phyloP scores from a whole-genome alignment of 1,140 invertebrate genomes.

The Neoseiulus cucumeris region DNA sequence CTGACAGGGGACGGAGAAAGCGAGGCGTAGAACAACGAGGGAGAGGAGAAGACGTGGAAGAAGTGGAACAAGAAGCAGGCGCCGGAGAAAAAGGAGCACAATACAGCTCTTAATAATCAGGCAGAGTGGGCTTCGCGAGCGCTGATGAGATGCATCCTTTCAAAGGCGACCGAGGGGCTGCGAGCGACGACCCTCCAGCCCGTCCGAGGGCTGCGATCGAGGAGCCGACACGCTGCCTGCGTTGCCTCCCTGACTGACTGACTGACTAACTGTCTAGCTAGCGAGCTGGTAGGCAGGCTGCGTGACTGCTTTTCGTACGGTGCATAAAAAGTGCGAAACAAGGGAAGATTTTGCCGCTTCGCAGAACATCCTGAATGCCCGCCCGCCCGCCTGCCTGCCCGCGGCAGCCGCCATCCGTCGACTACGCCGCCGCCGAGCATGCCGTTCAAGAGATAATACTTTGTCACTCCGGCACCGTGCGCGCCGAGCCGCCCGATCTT shows the following conservation, averaged over 20 bases:
- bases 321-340: constrained; percentile 2
- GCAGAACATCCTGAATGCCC: constrained; percentile 4
- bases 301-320: not conserved
- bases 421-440: not conserved
- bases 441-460: constrained; percentile 9
- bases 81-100: too few species aligned
- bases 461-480: constrained; percentile 5
- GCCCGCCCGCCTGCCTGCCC: too few species aligned
- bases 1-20: too few species aligned
- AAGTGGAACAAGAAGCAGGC: too few species aligned
- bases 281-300: not conserved
- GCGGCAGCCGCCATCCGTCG: not conserved
- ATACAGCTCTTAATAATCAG: too few species aligned
- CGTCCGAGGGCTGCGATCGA: too few species aligned
- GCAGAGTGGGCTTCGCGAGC: not conserved
- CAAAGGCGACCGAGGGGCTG: not conserved
- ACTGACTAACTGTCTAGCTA: not conserved
- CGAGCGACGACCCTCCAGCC: too few species aligned
- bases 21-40: too few species aligned
- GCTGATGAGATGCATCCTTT: constrained; percentile 8
- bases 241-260: not conserved
- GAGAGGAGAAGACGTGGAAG: too few species aligned
- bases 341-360: constrained; percentile 3
- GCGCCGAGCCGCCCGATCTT: too few species aligned
- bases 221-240: not conserved